Percentiles rank a stretch among this genome's conserved stretches.
phyloP scores from a whole-genome alignment of 1,140 invertebrate species.

The Stegodyphus mimosarum region DNA sequence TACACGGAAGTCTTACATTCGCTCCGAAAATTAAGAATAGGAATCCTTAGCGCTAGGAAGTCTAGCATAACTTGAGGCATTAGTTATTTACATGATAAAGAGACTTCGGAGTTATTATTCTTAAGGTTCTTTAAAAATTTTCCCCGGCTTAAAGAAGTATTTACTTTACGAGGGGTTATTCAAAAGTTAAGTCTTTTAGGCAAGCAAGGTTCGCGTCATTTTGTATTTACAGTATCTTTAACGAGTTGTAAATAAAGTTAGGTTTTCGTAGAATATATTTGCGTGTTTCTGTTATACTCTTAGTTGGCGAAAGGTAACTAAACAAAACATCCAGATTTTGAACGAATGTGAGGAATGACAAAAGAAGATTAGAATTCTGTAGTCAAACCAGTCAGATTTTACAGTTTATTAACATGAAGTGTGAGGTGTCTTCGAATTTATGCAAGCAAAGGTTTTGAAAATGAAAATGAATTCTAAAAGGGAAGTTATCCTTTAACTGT shows the following conservation, averaged over 20 bases:
- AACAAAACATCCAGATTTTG: background rate
- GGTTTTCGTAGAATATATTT: too few species aligned
- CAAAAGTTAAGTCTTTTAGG: constrained; percentile 32
- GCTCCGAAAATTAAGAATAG: constrained; percentile 52
- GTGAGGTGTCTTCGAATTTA: too few species aligned
- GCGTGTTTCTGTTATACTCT: too few species aligned
- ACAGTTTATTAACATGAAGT: too few species aligned
- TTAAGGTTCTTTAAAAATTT: constrained; percentile 45
- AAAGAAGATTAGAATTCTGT: background rate
- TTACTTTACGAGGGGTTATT: constrained; percentile 40
- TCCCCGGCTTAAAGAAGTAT: constrained; percentile 43
- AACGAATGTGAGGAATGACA: background rate
- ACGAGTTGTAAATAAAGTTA: too few species aligned
- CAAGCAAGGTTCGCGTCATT: background rate
- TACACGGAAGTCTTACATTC: constrained; percentile 4
- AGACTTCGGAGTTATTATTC: constrained; percentile 51
- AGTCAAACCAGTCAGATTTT: too few species aligned
- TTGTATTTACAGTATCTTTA: background rate
- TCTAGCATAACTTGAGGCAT: constrained; percentile 35
- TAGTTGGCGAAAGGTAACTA: background rate
- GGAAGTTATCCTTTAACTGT: too few species aligned
- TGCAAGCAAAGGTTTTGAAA: too few species aligned
- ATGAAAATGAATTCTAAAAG: too few species aligned
- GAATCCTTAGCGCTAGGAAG: constrained; percentile 31
- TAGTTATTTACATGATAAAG: constrained; percentile 59